Percentiles rank a stretch among this genome's conserved stretches.
phyloP scores from a whole-genome alignment of 1,140 invertebrate species.

The Marisa cornuarietis region DNA sequence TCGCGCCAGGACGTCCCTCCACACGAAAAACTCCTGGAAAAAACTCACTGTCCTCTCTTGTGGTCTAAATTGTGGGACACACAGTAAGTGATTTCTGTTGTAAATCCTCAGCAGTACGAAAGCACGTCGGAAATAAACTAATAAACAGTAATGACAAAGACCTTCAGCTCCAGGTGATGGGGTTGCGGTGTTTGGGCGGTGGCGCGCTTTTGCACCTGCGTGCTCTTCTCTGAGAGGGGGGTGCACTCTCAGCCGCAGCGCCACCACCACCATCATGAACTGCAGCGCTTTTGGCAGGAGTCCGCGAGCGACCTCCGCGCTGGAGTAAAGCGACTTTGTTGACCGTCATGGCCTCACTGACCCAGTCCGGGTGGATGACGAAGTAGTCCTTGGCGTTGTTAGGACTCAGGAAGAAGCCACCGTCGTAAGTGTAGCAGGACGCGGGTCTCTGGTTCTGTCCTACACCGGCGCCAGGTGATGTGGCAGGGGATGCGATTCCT shows the following conservation, averaged over 20 bases:
- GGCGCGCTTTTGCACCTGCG: conserved; percentile 28
- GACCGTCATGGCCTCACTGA: conserved; percentile 51
- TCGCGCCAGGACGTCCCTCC: no score
- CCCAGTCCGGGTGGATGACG: conserved; percentile 59
- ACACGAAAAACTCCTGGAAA: no score
- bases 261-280: background rate
- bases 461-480: background rate
- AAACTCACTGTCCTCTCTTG: no score
- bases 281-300: background rate
- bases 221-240: background rate
- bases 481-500: conserved; percentile 11
- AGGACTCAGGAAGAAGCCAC: conserved; percentile 32
- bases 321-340: conserved; percentile 27
- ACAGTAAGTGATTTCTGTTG: no score
- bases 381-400: conserved; percentile 37
- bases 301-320: conserved; percentile 1
- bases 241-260: background rate
- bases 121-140: no score
- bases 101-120: no score
- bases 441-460: conserved; percentile 12
- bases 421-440: conserved; percentile 38
- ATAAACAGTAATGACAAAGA: no score
- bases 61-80: no score
- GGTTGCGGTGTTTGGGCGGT: conserved; percentile 27
- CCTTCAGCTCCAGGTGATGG: conserved; percentile 27